Conservation (phyloP, 2,113 vertebrate species). For the Erinaceus europaeus region DNA sequence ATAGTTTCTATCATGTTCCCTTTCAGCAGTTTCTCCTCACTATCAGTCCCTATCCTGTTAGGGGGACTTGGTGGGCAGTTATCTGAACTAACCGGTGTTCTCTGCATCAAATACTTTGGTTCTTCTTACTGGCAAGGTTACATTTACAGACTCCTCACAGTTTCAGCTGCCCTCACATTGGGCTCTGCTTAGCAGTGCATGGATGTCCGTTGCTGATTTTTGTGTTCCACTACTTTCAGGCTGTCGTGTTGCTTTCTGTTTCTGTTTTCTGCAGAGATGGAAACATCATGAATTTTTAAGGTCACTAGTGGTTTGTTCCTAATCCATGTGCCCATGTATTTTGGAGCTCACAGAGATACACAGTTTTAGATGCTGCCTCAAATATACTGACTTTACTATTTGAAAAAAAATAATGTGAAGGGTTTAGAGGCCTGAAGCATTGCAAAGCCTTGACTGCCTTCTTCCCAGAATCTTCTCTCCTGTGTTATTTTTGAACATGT, state of each 20-base stretch:
- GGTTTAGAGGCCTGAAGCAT: not conserved
- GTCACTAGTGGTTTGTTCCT: not conserved
- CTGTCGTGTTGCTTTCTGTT: not conserved
- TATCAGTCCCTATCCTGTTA: not conserved
- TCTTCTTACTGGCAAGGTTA: too few species aligned
- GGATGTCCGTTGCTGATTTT: not conserved
- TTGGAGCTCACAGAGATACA: not conserved
- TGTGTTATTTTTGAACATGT: not conserved
- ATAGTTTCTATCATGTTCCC: not conserved
- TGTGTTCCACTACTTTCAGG: not conserved
- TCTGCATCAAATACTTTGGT: not conserved
- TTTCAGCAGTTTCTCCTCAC: not conserved
- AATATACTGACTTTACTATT: not conserved
- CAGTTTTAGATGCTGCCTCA: not conserved
- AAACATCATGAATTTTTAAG: not conserved
- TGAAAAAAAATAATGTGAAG: not conserved
- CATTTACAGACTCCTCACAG: not conserved
- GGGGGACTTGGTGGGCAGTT: not conserved
- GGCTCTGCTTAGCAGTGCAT: not conserved
- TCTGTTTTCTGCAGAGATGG: not conserved
- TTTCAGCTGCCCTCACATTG: not conserved
- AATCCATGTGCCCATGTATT: not conserved
- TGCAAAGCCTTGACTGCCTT: accelerated
- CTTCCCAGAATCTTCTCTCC: not conserved
- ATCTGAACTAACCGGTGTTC: not conserved